phyloP scores from a whole-genome alignment of 2,113 vertebrate genomes.

The Globicephala melas region DNA sequence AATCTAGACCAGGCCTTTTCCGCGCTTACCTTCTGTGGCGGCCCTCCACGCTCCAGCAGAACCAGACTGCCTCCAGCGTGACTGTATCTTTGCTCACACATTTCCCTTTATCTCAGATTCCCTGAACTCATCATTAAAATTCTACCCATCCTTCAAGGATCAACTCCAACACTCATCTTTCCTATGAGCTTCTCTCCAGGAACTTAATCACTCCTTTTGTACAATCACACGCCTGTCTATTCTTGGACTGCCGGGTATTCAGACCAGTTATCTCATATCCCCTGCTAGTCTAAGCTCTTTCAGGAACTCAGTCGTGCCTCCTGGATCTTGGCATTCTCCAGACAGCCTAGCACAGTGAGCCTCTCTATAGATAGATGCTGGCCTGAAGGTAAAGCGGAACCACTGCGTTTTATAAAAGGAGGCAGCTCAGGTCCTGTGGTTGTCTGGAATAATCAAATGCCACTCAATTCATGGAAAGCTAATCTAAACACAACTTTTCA shows the following conservation, averaged over 20 bases:
- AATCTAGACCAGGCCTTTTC: background rate
- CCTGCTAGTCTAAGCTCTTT: background rate
- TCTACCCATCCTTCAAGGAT: background rate
- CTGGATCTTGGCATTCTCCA: background rate
- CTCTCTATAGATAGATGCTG: background rate
- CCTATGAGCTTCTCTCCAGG: background rate
- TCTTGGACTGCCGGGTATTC: background rate
- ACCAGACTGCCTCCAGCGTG: background rate
- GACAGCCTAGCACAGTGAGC: background rate
- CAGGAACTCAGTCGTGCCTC: background rate
- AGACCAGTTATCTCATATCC: rapidly evolving
- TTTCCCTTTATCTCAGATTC: background rate
- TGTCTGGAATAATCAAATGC: background rate
- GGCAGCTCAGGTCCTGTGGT: background rate
- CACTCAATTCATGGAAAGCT: background rate
- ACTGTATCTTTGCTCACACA: background rate
- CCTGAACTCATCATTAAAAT: background rate
- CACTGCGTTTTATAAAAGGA: background rate
- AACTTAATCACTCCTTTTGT: background rate
- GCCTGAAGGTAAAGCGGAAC: background rate
- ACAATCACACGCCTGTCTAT: background rate
- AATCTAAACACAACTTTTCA: background rate
- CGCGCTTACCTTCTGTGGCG: background rate
- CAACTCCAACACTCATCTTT: background rate
- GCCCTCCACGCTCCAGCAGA: background rate